Evolutionary conservation across 2,797 vertebrate genomes (phyloP).

Genomic region (Rhinogobio ventralis): DNA sequence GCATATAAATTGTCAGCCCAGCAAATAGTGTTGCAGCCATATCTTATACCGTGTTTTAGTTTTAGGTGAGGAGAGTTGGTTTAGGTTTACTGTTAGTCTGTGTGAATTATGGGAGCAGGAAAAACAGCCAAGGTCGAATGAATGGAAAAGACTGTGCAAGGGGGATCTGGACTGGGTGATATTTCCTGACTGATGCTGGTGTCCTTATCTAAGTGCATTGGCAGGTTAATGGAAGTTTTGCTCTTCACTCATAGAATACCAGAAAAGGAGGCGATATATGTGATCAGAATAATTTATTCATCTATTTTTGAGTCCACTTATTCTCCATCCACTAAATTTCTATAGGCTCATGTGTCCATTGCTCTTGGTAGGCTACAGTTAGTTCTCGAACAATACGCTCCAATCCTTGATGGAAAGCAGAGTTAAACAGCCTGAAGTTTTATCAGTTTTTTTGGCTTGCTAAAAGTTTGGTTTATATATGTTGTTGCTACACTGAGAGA

Average conservation of each 20-base stretch:
- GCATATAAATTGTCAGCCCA: neutral
- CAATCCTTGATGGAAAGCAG: neutral
- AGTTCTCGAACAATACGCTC: neutral
- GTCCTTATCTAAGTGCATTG: neutral
- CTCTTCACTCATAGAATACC: conserved; percentile 36
- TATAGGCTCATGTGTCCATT: neutral
- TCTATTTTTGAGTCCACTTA: neutral
- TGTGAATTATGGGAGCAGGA: conserved; percentile 9
- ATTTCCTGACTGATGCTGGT: conserved; percentile 44
- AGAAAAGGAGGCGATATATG: conserved; percentile 37
- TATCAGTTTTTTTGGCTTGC: neutral
- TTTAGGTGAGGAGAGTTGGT: conserved; percentile 1
- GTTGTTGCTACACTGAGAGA: conserved; percentile 27
- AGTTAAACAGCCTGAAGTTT: conserved; percentile 1
- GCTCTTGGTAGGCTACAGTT: conserved; percentile 6
- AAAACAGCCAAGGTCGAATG: conserved; percentile 36
- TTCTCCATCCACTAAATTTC: neutral
- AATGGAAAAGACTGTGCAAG: conserved; percentile 22
- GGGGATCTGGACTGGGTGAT: conserved; percentile 22
- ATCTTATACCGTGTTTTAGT: neutral
- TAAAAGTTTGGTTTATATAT: conserved; percentile 28
- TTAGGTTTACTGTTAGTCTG: conserved; percentile 1
- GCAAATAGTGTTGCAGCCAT: neutral
- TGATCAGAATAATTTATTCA: neutral
- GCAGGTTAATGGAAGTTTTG: conserved; percentile 19